Evolutionary conservation across 1,140 invertebrate species (phyloP).

Genomic region (Drosophila subpulchrella): DNA sequence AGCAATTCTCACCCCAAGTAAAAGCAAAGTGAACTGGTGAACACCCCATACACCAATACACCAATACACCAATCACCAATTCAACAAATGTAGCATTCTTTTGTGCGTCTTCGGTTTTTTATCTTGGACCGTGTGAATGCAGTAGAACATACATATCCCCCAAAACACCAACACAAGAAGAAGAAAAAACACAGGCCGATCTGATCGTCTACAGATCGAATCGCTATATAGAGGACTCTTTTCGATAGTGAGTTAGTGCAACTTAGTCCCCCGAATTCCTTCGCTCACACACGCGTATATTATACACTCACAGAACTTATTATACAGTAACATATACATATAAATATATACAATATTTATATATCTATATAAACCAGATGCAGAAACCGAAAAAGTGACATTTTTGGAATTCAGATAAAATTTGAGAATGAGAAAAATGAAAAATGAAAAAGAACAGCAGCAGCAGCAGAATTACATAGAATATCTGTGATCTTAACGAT

Average conservation of each 20-base stretch:
- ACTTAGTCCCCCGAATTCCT: slow-evolving; percentile 22
- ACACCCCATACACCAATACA: slow-evolving; percentile 3
- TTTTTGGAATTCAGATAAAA: slow-evolving; percentile 49
- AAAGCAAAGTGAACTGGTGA: slow-evolving; percentile 66
- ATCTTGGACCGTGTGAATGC: slow-evolving; percentile 24
- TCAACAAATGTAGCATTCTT: slow-evolving; percentile 47
- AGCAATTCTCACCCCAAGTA: slow-evolving; percentile 26
- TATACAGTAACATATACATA: slow-evolving; percentile 55
- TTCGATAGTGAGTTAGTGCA: slow-evolving; percentile 39
- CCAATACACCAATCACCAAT: slow-evolving; percentile 12
- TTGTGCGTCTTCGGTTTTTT: slow-evolving; percentile 48
- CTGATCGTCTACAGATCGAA: slow-evolving; percentile 23
- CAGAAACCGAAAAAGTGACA: slow-evolving; percentile 22
- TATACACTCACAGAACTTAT: slow-evolving; percentile 51
- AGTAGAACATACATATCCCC: slow-evolving; percentile 50
- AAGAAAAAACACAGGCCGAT: background rate
- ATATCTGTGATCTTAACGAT: slow-evolving; percentile 85
- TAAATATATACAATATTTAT: slow-evolving; percentile 61
- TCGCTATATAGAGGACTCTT: slow-evolving; percentile 24
- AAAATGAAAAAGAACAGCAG: slow-evolving; percentile 24
- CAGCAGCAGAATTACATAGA: slow-evolving; percentile 82
- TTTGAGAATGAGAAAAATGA: slow-evolving; percentile 31
- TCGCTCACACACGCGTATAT: slow-evolving; percentile 30
- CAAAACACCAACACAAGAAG: slow-evolving; percentile 4
- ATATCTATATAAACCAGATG: slow-evolving; percentile 56